phyloP scores from a whole-genome alignment of 2,888 invertebrate genomes.

The Mystacides longicornis region DNA sequence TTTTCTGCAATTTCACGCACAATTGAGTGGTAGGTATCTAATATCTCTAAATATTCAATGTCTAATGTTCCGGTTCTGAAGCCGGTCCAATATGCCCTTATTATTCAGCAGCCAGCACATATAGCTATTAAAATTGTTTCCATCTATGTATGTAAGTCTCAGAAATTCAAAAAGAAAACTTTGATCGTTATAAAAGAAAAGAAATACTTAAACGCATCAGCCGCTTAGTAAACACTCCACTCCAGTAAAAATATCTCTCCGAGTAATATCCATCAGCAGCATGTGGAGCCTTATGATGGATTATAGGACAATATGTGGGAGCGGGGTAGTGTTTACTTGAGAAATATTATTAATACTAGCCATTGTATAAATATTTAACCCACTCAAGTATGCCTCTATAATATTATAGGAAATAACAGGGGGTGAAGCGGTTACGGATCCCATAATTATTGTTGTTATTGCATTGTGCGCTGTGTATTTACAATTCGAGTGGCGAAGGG shows the following conservation, averaged over 20 bases:
- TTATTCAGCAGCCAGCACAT: too few relatives aligned
- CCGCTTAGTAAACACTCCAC: too few relatives aligned
- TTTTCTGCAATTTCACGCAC: not conserved
- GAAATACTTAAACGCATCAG: too few relatives aligned
- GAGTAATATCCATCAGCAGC: not conserved
- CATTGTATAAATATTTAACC: conserved; percentile 1
- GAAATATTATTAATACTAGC: conserved; percentile 1
- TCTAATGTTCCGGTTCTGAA: too few relatives aligned
- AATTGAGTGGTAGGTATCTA: not conserved
- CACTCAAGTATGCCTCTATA: not conserved
- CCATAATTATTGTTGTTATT: conserved; percentile 2
- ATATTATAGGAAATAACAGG: not conserved
- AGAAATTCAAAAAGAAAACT: too few relatives aligned
- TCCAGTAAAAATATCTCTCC: too few relatives aligned
- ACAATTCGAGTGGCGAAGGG: not conserved
- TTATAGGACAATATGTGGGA: not conserved
- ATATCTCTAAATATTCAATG: not conserved
- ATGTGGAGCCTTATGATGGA: conserved; percentile 2
- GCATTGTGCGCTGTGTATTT: not conserved
- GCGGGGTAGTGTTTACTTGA: not conserved
- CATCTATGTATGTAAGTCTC: too few relatives aligned
- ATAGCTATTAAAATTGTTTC: too few relatives aligned
- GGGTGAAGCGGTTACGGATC: conserved; percentile 1
- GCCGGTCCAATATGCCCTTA: too few relatives aligned
- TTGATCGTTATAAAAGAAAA: too few relatives aligned